These are phyloP conservation scores for Cheumatopsyche charites DNA, from an alignment of 1,140 invertebrate species.

Conservation along the genomic window DNA sequence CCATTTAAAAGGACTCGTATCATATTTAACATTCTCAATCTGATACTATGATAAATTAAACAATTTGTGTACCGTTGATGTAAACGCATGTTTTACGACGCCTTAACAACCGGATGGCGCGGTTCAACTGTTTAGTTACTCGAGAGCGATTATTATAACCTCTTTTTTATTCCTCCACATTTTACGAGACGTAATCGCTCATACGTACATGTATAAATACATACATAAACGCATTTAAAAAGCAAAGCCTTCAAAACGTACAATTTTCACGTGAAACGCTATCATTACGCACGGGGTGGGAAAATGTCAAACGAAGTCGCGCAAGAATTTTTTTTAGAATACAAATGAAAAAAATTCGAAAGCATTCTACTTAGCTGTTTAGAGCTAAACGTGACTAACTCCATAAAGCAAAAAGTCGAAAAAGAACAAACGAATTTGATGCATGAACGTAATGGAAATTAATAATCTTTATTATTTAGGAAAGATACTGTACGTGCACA, in stretches of 20 bases:
- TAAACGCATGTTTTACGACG: conserved; percentile 15
- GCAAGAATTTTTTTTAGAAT: no score
- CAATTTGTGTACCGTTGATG: conserved; percentile 16
- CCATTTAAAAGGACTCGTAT: background rate
- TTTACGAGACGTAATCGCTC: background rate
- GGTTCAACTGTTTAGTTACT: background rate
- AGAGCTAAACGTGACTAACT: no score
- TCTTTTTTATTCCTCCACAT: background rate
- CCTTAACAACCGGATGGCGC: conserved; percentile 18
- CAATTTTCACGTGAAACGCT: background rate
- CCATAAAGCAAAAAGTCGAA: no score
- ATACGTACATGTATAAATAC: background rate
- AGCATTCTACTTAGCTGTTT: no score
- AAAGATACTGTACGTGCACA: no score
- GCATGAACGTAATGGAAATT: no score
- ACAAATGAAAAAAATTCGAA: no score
- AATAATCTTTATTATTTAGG: no score
- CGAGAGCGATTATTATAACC: background rate
- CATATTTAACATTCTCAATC: background rate
- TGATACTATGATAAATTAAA: conserved; percentile 7
- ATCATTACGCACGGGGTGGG: background rate
- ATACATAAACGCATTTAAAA: background rate
- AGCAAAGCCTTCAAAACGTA: background rate
- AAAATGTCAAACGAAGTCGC: conserved; percentile 4
- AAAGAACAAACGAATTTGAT: no score